Conservation (phyloP, 2,113 vertebrate genomes). For the Ophthalmolycus amberensis region DNA sequence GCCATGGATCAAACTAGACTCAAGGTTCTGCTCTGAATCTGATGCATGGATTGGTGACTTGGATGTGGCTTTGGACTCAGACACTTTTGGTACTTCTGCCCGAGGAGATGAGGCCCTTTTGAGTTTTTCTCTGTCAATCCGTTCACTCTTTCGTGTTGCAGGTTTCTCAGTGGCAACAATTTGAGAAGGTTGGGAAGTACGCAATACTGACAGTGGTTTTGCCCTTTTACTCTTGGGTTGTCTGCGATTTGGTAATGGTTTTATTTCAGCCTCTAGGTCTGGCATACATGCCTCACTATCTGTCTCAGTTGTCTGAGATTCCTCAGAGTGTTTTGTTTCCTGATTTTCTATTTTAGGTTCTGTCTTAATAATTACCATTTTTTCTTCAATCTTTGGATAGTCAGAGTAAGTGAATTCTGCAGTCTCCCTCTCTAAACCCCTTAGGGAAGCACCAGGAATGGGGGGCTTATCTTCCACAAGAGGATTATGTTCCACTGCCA, state of each 20-base stretch:
- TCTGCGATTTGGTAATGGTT: constrained; percentile 86
- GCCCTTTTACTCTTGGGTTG: constrained; percentile 92
- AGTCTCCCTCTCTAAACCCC: constrained; percentile 77
- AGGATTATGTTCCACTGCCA: constrained; percentile 74
- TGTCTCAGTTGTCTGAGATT: constrained; percentile 79
- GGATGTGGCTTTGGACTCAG: constrained; percentile 86
- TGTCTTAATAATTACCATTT: constrained; percentile 78
- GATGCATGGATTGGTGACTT: constrained; percentile 88
- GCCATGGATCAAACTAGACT: constrained; percentile 87
- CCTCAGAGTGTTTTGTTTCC: constrained; percentile 62
- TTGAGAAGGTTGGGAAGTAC: constrained; percentile 67
- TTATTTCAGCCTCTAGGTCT: constrained; percentile 84
- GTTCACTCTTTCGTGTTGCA: constrained; percentile 93
- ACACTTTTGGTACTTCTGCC: constrained; percentile 86
- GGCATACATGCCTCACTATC: constrained; percentile 76
- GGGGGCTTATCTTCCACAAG: constrained; percentile 87
- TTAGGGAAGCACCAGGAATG: constrained; percentile 84
- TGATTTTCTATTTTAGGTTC: constrained; percentile 73
- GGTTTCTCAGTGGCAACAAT: constrained; percentile 86
- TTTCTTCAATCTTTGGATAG: constrained; percentile 77
- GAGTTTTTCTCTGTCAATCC: constrained; percentile 95
- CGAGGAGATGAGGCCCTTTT: constrained; percentile 90
- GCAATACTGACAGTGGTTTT: constrained; percentile 84
- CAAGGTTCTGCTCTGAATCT: constrained; percentile 86
- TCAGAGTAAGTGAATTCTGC: constrained; percentile 67